Conservation (phyloP, 2,797 vertebrate species). For the Gallirallus australis region DNA sequence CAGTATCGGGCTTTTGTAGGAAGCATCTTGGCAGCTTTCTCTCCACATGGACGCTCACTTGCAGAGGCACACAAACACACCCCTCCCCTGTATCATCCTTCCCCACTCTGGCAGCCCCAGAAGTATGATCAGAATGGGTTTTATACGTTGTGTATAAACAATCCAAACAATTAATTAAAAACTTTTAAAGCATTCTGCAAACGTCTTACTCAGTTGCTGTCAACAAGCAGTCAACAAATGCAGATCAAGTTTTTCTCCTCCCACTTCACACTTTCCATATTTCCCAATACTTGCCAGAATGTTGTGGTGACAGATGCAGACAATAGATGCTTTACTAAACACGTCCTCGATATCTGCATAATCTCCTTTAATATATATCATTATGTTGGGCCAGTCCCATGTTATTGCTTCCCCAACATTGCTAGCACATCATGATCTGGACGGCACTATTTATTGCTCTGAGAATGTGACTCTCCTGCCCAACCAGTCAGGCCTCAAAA, state of each 20-base stretch:
- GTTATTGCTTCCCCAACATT: conserved; percentile 62
- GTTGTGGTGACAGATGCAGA: conserved; percentile 53
- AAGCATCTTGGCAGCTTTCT: neutral
- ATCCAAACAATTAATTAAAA: conserved; percentile 49
- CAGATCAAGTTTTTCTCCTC: conserved; percentile 42
- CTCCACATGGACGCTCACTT: neutral
- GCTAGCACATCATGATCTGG: conserved; percentile 64
- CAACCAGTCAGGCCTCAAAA: conserved; percentile 26
- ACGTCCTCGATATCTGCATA: conserved; percentile 61
- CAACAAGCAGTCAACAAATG: conserved; percentile 65
- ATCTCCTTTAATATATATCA: conserved; percentile 73
- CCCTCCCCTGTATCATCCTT: neutral
- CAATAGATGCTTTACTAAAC: conserved; percentile 69
- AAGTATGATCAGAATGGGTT: conserved; percentile 8
- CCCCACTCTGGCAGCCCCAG: neutral
- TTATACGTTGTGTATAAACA: conserved; percentile 27
- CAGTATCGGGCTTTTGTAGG: neutral
- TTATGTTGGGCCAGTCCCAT: conserved; percentile 66
- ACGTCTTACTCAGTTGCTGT: conserved; percentile 36
- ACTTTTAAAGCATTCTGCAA: conserved; percentile 42
- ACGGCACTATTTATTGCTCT: conserved; percentile 47
- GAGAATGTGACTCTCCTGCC: conserved; percentile 23
- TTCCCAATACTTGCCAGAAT: conserved; percentile 58
- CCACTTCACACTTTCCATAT: conserved; percentile 64
- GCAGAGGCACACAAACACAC: neutral